Evolutionary conservation across 2,113 vertebrate genomes (phyloP).

Genomic region (Telmatochromis sp.): DNA sequence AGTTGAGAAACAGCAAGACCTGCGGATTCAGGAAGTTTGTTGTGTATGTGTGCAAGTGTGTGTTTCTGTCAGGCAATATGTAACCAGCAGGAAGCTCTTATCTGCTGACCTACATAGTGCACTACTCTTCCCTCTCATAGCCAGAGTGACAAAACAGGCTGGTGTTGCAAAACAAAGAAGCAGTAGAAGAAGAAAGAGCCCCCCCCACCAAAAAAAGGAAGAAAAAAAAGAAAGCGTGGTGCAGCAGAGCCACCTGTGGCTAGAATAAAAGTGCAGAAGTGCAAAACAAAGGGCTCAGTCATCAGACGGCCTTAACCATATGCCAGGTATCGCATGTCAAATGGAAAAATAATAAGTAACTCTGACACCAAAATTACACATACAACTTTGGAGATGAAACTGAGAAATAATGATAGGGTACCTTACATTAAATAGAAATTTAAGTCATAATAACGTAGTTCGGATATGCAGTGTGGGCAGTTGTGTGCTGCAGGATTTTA

Average conservation of each 20-base stretch:
- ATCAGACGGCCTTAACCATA: slow-evolving; percentile 4
- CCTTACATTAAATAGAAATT: not conserved
- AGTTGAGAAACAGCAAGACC: not conserved
- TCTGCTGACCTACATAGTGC: slow-evolving; percentile 66
- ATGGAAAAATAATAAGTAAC: slow-evolving; percentile 32
- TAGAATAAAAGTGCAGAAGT: not conserved
- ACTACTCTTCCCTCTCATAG: slow-evolving; percentile 45
- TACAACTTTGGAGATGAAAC: not conserved
- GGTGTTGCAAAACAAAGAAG: slow-evolving; percentile 28
- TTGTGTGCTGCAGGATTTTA: not conserved
- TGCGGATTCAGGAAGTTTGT: slow-evolving; percentile 37
- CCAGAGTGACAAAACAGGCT: slow-evolving; percentile 29
- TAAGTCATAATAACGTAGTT: not conserved
- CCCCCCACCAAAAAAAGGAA: fast-evolving
- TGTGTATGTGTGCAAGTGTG: not conserved
- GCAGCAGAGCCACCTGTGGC: slow-evolving; percentile 52
- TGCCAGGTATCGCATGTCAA: slow-evolving; percentile 8
- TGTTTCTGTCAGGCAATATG: slow-evolving; percentile 43
- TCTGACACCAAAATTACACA: not conserved
- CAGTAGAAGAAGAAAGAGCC: not conserved
- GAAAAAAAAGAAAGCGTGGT: not conserved
- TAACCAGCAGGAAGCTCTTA: slow-evolving; percentile 66
- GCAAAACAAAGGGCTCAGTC: slow-evolving; percentile 36
- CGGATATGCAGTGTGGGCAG: not conserved
- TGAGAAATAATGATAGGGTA: not conserved